These are phyloP conservation scores for Lethrus apterus DNA, from an alignment of 1,140 invertebrate genomes.

Conservation along the genomic window DNA sequence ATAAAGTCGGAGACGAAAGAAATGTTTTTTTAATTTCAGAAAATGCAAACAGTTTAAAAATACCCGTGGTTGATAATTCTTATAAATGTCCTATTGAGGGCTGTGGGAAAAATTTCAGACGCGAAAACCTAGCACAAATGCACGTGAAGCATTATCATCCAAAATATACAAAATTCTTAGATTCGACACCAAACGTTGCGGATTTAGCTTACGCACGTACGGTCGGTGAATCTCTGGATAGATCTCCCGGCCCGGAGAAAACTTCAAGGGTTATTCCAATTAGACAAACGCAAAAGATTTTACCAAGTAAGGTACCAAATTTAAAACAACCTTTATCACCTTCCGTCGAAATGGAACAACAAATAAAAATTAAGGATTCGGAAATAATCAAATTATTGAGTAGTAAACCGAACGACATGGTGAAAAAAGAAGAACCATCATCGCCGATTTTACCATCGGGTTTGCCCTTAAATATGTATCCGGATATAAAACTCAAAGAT, in stretches of 20 bases:
- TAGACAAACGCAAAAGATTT: conserved; percentile 13
- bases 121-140: conserved; percentile 81
- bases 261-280: background rate
- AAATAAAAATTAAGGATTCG: conserved; percentile 27
- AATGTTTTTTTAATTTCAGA: conserved; percentile 5
- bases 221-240: conserved; percentile 48
- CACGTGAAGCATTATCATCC: conserved; percentile 88
- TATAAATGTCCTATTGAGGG: conserved; percentile 73
- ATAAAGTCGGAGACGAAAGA: no score
- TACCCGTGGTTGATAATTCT: conserved; percentile 50
- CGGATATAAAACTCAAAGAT: conserved; percentile 35
- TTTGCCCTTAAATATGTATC: conserved; percentile 31
- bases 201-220: conserved; percentile 75
- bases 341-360: conserved; percentile 5
- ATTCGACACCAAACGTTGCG: conserved; percentile 73
- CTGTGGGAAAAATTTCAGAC: conserved; percentile 82
- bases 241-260: conserved; percentile 25
- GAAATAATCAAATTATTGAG: conserved; percentile 38
- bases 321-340: conserved; percentile 5
- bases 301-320: conserved; percentile 5
- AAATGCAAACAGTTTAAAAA: conserved; percentile 26
- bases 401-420: conserved; percentile 26
- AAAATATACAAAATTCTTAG: conserved; percentile 66
- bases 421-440: conserved; percentile 20
- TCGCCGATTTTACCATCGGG: conserved; percentile 26